Base-by-base conservation (phyloP, 2,888 invertebrate genomes). In the Aelia acuminata region DNA sequence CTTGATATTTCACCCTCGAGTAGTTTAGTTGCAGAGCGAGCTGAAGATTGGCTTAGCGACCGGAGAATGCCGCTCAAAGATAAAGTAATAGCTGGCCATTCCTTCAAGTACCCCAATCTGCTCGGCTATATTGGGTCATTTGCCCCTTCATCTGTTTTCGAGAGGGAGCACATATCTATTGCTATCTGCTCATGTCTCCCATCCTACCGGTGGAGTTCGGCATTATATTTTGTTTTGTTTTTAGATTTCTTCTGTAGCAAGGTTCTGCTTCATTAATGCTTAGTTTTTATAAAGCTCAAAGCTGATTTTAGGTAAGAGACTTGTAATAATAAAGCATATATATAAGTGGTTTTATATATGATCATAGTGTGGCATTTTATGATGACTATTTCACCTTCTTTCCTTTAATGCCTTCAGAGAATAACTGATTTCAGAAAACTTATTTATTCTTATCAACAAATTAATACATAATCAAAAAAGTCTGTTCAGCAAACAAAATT, bases 31-130 rank as follows among this genome's bases (percentile, higher is more conserved):
- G 3, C 43, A 13, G 39, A 22, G 43, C 15, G 43, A 39, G 43
- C 80, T 43, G 43, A 47, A 47, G 80, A 80, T 80, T 80, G 80
- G 80, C 39, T n/a, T 47, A 39, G 43, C 39, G 80, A 47, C 80
- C 80, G 80, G 80, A 43, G 80, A 80, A 80, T 80, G 80, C 10
- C 43, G 39, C 75, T 75, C 75, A 75, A 35, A 75, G 75, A 75
- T 75, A 80, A 80, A 22, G 80, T 80, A 80, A 80, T 80, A 80
- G 80, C 35, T 22, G n/a, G 43, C 80, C 39, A 80, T 80, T 80
- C 22, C 22, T 43, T 39, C 22, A 80, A 80, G 43, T 43, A 43
- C 35, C n/a, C 43, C 80, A 80, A 43, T 80, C 80, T 22, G 80
- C n/a, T 43, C 80, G n/a, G 15, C 80, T 8, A n/a, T 80, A 80